Evolutionary conservation across 2,888 invertebrate species (phyloP), one percentile per base, ranked within the genome.

Genomic region (Corythucha ciliata): DNA sequence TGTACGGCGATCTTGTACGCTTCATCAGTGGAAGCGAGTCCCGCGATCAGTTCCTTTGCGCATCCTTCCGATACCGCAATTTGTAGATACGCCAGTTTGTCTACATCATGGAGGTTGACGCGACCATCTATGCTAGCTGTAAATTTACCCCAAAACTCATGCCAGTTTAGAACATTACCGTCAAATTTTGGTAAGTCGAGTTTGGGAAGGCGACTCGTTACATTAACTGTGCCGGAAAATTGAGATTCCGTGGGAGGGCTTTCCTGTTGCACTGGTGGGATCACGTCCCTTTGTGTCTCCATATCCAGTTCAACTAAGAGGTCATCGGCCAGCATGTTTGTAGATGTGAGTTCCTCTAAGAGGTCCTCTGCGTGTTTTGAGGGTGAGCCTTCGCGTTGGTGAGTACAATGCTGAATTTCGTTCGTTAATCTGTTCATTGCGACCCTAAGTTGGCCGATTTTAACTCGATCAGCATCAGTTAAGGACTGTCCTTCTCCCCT

Each of bases 131-230:
- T 41, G 3, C 12, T 27, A 5, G 41, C 25, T 4, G 41, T 26
- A 14, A 41, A 41, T 25, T 22, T 6, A 12, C 27, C 41, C 41
- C 41, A 41, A 41, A 41, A 41, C 24, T 41, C 25, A n/a, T 14
- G 25, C 41, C 41, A 41, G 3, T 14, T 21, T 18, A 41, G 14
- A 12, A 37, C 8, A 20, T 37, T 37, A 22, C 37, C 37, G 8
- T 37, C 37, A 37, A 12, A 37, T 14, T 37, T 37, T 3, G 21
- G 3, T 24, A 37, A 22, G n/a, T 37, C 18, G n/a, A 37, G 37
- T 20, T 37, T 37, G 4, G 37, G 37, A 20, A 37, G 20, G 4
- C 37, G 37, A 2, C 3, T 37, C 12, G 21, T 37, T 7, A 14
- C 16, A 7, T n/a, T n/a, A n/a, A n/a, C n/a, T n/a, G n/a, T n/a